Percentiles rank a stretch among this genome's conserved stretches.
Conservation (phyloP, 2,888 invertebrate genomes). For the Artemia sinica region DNA sequence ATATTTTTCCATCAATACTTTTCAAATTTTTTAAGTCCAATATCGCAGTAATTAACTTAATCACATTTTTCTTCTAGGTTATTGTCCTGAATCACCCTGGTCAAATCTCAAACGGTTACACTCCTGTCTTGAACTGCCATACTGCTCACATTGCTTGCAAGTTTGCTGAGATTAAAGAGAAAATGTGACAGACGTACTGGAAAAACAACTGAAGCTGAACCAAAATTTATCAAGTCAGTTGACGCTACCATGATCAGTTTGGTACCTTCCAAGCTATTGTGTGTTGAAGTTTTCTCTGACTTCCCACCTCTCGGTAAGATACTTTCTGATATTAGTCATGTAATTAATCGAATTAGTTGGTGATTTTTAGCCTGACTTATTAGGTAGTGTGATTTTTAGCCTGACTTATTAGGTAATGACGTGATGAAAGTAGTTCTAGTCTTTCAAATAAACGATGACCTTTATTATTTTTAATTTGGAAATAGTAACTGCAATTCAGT, state of each 20-base stretch:
- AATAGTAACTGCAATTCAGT: too few relatives aligned
- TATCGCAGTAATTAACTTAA: too few relatives aligned
- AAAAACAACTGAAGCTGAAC: slow-evolving; percentile 76
- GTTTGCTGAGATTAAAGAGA: slow-evolving; percentile 93
- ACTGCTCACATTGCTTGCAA: slow-evolving; percentile 99
- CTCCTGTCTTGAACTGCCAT: slow-evolving; percentile 98
- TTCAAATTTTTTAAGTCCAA: not conserved
- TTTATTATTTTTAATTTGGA: too few relatives aligned
- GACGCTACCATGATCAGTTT: slow-evolving; percentile 89
- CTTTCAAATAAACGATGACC: too few relatives aligned
- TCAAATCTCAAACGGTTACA: slow-evolving; percentile 95
- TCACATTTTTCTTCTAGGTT: slow-evolving; percentile 40
- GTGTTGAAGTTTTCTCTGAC: slow-evolving; percentile 94
- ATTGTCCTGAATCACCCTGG: slow-evolving; percentile 99
- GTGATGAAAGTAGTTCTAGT: too few relatives aligned
- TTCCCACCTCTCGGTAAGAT: slow-evolving; percentile 72
- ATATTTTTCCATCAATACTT: too few relatives aligned
- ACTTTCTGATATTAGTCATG: too few relatives aligned
- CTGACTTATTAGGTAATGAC: too few relatives aligned
- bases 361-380: too few relatives aligned
- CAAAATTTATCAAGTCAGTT: slow-evolving; percentile 89
- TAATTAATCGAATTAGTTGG: too few relatives aligned
- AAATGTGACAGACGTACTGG: slow-evolving; percentile 98
- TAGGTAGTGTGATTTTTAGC: too few relatives aligned
- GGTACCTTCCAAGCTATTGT: slow-evolving; percentile 89